A percentile compares a stretch with the other conserved stretches of the same genome.
These are phyloP conservation scores for Hemicordylus capensis DNA, from an alignment of 2,113 vertebrate genomes.

Conservation along the genomic window DNA sequence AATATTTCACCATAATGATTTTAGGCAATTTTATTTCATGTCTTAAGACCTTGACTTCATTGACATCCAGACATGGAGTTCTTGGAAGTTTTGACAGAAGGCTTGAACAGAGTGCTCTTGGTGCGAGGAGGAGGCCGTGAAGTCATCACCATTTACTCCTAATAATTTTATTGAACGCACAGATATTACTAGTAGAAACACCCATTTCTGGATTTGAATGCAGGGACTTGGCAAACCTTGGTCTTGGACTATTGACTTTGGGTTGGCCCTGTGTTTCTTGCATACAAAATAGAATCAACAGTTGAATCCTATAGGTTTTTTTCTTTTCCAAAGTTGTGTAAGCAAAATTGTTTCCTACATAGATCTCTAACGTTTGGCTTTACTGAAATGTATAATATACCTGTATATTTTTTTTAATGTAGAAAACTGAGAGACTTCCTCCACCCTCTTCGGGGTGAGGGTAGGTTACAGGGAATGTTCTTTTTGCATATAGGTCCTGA, in stretches of 20 bases:
- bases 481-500: constrained; percentile 7
- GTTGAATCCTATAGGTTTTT: not conserved
- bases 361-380: constrained; percentile 18
- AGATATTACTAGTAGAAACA: not conserved
- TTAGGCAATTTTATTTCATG: not conserved
- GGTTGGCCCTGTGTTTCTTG: constrained; percentile 17
- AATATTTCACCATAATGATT: not conserved
- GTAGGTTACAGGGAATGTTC: not conserved
- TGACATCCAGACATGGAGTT: constrained; percentile 92
- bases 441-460: not conserved
- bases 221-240: not conserved
- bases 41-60: constrained; percentile 71
- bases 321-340: not conserved
- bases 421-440: not conserved
- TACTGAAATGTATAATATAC: constrained; percentile 15
- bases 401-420: constrained; percentile 22
- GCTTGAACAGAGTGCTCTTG: constrained; percentile 89
- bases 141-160: constrained; percentile 98
- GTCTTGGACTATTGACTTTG: not conserved
- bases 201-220: not conserved
- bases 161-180: constrained; percentile 32
- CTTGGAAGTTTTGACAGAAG: constrained; percentile 93
- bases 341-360: constrained; percentile 13
- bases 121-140: constrained; percentile 93
- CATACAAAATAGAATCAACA: constrained; percentile 33